Evolutionary conservation across 1,140 invertebrate genomes (phyloP).

Genomic region (Hesperophylax magnus): DNA sequence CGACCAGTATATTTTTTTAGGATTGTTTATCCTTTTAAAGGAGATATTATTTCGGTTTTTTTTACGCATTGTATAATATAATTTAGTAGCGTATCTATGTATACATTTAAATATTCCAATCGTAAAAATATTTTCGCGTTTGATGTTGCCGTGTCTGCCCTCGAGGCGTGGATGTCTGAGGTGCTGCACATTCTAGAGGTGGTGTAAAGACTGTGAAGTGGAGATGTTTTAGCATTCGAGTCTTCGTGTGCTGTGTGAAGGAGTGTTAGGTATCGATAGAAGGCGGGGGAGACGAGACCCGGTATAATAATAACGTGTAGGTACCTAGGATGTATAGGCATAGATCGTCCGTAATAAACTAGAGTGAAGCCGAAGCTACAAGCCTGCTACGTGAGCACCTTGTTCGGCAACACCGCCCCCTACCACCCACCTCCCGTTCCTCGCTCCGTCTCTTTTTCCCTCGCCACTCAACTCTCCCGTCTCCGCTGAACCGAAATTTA

Average conservation of each 20-base stretch:
- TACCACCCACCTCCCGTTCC: conserved; percentile 62
- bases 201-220: no score
- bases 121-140: conserved; percentile 25
- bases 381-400: conserved; percentile 62
- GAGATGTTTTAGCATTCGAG: no score
- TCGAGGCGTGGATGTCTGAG: conserved; percentile 66
- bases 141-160: conserved; percentile 60
- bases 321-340: background rate
- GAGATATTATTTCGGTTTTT: background rate
- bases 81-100: background rate
- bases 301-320: no score
- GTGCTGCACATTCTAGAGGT: no score
- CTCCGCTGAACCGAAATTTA: conserved; percentile 59
- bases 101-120: conserved; percentile 1
- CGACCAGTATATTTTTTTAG: background rate
- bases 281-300: conserved; percentile 62
- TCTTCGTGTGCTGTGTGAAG: no score
- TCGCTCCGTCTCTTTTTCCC: conserved; percentile 62
- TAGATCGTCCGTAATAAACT: conserved; percentile 20
- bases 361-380: conserved; percentile 53
- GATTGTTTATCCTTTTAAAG: no score
- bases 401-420: conserved; percentile 63
- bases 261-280: no score
- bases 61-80: no score
- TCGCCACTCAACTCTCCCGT: conserved; percentile 61